Conservation (phyloP, 2,888 invertebrate genomes). For the Drosophila recens region DNA sequence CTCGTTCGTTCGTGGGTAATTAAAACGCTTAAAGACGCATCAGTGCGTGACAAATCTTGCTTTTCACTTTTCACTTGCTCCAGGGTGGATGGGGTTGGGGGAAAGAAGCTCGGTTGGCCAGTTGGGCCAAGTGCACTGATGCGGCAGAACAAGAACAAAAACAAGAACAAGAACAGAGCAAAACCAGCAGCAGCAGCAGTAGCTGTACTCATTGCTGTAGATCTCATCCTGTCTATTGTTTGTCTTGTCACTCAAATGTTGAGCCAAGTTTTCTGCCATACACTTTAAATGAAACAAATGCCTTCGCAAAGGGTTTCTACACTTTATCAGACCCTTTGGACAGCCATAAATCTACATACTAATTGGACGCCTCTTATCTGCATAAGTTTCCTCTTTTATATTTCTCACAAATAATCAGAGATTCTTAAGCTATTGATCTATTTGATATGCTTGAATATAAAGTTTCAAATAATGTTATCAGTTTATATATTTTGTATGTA, state of each 20-base stretch:
- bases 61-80: conserved; percentile 81
- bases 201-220: conserved; percentile 26
- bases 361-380: conserved; percentile 37
- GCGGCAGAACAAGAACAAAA: conserved; percentile 33
- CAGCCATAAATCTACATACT: conserved; percentile 17
- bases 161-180: conserved; percentile 6
- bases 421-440: conserved; percentile 7
- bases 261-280: conserved; percentile 57
- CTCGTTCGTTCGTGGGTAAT: conserved; percentile 78
- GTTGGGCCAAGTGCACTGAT: conserved; percentile 50
- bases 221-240: conserved; percentile 64
- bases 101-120: background rate
- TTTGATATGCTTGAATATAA: background rate
- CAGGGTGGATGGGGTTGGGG: conserved; percentile 9
- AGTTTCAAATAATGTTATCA: background rate
- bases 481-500: background rate
- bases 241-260: conserved; percentile 67
- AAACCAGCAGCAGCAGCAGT: conserved; percentile 2
- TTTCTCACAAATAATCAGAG: background rate
- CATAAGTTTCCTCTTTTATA: conserved; percentile 13
- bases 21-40: conserved; percentile 83
- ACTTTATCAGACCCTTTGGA: conserved; percentile 48
- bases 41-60: conserved; percentile 83
- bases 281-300: conserved; percentile 60
- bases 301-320: conserved; percentile 39